Evolutionary conservation across 2,113 vertebrate genomes (phyloP).

Genomic region (Poeciliopsis turrubarensis): DNA sequence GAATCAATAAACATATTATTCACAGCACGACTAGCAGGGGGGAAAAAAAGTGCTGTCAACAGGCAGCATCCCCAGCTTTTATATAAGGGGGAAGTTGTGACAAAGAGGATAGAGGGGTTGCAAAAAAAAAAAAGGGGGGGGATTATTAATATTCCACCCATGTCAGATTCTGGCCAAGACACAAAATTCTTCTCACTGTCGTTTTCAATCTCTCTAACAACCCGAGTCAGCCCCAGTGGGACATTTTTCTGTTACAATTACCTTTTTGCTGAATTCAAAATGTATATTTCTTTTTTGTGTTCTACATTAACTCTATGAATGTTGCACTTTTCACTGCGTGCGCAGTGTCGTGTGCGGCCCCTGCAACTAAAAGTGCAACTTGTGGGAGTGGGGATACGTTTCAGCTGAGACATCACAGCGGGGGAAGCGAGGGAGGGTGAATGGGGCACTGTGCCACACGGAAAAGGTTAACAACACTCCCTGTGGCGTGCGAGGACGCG

Average conservation of each 20-base stretch:
- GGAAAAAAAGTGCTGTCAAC: constrained; percentile 8
- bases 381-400: constrained; percentile 6
- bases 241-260: constrained; percentile 8
- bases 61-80: constrained; percentile 35
- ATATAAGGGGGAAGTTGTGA: constrained; percentile 11
- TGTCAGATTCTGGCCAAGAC: constrained; percentile 60
- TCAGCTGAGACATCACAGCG: constrained; percentile 20
- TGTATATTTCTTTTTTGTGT: not conserved
- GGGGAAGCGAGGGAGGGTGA: constrained; percentile 11
- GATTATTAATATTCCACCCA: constrained; percentile 74
- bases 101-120: not conserved
- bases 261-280: not conserved
- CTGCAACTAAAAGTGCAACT: constrained; percentile 26
- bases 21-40: not conserved
- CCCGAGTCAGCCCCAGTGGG: constrained; percentile 45
- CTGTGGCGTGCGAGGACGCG: not conserved
- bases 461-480: constrained; percentile 44
- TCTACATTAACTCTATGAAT: constrained; percentile 15
- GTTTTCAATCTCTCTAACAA: constrained; percentile 44
- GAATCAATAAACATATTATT: constrained; percentile 4
- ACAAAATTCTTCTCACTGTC: constrained; percentile 49
- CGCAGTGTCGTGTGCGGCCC: constrained; percentile 3
- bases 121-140: constrained; percentile 34
- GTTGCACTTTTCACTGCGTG: constrained; percentile 4
- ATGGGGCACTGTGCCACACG: not conserved